Evolutionary conservation across 2,113 vertebrate species (phyloP).

Genomic region (Nycticryphes semicollaris): DNA sequence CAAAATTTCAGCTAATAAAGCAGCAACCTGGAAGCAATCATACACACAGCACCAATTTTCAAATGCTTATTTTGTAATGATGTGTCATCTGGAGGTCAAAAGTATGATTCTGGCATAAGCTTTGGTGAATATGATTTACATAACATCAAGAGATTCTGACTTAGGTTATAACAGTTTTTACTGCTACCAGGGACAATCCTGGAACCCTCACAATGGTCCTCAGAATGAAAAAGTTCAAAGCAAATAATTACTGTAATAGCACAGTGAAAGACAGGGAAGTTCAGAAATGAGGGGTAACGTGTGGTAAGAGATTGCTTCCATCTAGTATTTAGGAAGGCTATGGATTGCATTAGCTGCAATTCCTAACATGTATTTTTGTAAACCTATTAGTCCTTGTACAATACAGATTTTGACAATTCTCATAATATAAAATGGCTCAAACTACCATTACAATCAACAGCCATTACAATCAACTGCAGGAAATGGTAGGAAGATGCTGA

Average conservation of each 20-base stretch:
- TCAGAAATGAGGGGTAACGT: neutral
- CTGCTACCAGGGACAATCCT: neutral
- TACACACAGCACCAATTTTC: neutral
- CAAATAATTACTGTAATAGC: slow-evolving; percentile 44
- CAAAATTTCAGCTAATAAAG: neutral
- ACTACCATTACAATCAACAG: slow-evolving; percentile 74
- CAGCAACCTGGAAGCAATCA: rapidly evolving
- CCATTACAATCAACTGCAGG: slow-evolving; percentile 73
- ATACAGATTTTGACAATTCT: slow-evolving; percentile 71
- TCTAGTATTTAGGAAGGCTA: slow-evolving; percentile 9
- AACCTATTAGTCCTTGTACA: slow-evolving; percentile 42
- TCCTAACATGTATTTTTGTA: slow-evolving; percentile 43
- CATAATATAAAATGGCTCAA: slow-evolving; percentile 61
- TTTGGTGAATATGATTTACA: slow-evolving; percentile 33
- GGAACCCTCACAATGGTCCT: neutral
- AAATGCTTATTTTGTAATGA: neutral
- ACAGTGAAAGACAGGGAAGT: neutral
- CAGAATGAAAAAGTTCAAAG: slow-evolving; percentile 32
- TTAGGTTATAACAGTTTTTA: neutral
- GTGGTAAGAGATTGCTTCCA: slow-evolving; percentile 32
- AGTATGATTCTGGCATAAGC: neutral
- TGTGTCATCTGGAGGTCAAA: neutral
- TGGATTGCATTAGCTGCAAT: slow-evolving; percentile 50
- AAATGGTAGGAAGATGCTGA: slow-evolving; percentile 61
- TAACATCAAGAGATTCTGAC: slow-evolving; percentile 4